Evolutionary conservation across 2,113 vertebrate genomes (phyloP).

Genomic region (Verasper variegatus): DNA sequence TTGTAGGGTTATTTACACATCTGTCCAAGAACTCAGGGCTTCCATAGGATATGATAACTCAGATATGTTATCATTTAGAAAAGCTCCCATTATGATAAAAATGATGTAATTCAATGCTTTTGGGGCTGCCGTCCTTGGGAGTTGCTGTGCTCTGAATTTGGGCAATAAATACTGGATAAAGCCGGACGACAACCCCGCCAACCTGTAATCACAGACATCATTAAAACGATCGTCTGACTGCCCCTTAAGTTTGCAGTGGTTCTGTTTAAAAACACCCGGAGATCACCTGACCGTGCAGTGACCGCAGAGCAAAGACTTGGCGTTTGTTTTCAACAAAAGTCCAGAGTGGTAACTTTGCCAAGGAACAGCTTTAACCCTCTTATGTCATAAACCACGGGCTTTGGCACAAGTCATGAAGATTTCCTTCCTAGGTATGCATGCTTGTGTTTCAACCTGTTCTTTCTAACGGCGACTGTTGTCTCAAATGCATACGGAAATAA

Average conservation of each 20-base stretch:
- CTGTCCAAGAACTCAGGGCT: too few species aligned
- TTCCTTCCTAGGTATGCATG: not conserved
- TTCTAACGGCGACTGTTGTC: not conserved
- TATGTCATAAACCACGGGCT: constrained; percentile 35
- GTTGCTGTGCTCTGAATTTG: too few species aligned
- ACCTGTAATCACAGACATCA: not conserved
- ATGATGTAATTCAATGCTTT: too few species aligned
- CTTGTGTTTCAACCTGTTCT: not conserved
- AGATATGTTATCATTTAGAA: too few species aligned
- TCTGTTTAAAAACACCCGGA: not conserved
- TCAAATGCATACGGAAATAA: not conserved
- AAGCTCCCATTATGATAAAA: too few species aligned
- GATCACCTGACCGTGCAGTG: constrained; percentile 19
- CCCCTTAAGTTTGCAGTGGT: not conserved
- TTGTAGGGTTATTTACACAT: too few species aligned
- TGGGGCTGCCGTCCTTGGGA: too few species aligned
- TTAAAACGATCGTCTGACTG: not conserved
- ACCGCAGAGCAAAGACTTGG: not conserved
- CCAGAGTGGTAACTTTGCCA: constrained; percentile 17
- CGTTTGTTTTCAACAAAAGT: constrained; percentile 14
- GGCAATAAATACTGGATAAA: too few species aligned
- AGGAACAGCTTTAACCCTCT: constrained; percentile 30
- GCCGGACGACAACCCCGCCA: too few species aligned
- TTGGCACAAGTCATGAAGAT: constrained; percentile 15
- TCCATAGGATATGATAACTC: too few species aligned